These are phyloP conservation scores for Indri indri DNA, from an alignment of 2,113 vertebrate genomes.

Conservation along the genomic window DNA sequence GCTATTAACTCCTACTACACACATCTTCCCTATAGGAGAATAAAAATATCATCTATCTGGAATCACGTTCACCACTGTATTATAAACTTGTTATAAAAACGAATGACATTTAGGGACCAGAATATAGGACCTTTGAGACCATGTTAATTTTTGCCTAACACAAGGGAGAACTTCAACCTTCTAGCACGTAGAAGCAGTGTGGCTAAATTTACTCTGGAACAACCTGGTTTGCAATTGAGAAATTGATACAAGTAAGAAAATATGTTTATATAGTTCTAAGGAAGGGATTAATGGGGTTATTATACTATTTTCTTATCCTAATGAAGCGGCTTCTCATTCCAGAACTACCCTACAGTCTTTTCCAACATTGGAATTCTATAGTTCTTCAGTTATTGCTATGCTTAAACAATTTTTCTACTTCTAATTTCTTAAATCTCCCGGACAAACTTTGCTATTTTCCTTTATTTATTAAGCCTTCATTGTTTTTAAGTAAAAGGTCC, in stretches of 20 bases:
- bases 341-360: neutral
- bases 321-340: slow-evolving; percentile 6
- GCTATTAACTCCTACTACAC: neutral
- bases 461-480: neutral
- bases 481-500: slow-evolving; percentile 31
- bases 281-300: neutral
- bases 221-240: slow-evolving; percentile 34
- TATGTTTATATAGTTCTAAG: slow-evolving; percentile 17
- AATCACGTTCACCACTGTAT: neutral
- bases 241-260: slow-evolving; percentile 47
- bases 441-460: slow-evolving; percentile 17
- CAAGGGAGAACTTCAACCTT: neutral
- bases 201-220: neutral
- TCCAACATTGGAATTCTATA: neutral
- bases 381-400: neutral
- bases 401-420: neutral
- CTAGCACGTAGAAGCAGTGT: neutral
- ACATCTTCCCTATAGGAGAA: neutral
- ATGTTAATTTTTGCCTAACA: neutral
- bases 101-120: slow-evolving; percentile 22
- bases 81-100: slow-evolving; percentile 26
- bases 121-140: neutral
- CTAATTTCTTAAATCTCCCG: slow-evolving; percentile 18
- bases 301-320: slow-evolving; percentile 14
- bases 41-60: neutral